phyloP scores from a whole-genome alignment of 1,140 invertebrate species.

The Leucophenga varia region DNA sequence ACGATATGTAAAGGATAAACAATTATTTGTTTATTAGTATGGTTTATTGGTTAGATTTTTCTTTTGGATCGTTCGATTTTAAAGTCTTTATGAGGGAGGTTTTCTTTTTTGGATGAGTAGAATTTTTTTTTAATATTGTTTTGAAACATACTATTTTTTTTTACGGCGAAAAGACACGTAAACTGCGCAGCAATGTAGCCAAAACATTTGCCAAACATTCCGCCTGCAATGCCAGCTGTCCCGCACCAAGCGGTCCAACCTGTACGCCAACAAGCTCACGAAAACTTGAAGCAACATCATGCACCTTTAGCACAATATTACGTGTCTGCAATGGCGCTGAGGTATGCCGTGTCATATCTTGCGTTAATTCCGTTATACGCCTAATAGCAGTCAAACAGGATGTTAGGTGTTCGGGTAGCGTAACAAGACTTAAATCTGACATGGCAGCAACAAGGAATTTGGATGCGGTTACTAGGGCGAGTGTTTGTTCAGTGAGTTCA shows the following conservation, averaged over 20 bases:
- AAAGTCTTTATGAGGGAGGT: no score
- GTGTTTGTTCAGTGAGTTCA: conserved; percentile 74
- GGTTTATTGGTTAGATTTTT: no score
- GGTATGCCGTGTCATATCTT: conserved; percentile 72
- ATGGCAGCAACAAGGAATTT: conserved; percentile 80
- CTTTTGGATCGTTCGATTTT: no score
- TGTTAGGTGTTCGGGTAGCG: conserved; percentile 65
- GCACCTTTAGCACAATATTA: conserved; percentile 76
- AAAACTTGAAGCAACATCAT: conserved; percentile 78
- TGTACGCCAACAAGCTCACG: conserved; percentile 67
- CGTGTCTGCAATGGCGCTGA: conserved; percentile 75
- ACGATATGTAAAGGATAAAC: neutral
- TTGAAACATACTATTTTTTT: no score
- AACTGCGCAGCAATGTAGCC: conserved; percentile 75
- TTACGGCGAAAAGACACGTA: conserved; percentile 77
- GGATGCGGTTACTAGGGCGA: conserved; percentile 79
- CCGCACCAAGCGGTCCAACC: conserved; percentile 60
- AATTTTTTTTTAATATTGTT: no score
- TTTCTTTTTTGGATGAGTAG: no score
- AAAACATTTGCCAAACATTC: conserved; percentile 79
- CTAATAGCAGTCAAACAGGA: conserved; percentile 71
- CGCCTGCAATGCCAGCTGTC: conserved; percentile 70
- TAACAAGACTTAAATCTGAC: conserved; percentile 63
- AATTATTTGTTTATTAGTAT: no score
- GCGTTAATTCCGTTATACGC: conserved; percentile 67